phyloP scores from a whole-genome alignment of 2,113 vertebrate genomes.

The Ardeotis arabs region DNA sequence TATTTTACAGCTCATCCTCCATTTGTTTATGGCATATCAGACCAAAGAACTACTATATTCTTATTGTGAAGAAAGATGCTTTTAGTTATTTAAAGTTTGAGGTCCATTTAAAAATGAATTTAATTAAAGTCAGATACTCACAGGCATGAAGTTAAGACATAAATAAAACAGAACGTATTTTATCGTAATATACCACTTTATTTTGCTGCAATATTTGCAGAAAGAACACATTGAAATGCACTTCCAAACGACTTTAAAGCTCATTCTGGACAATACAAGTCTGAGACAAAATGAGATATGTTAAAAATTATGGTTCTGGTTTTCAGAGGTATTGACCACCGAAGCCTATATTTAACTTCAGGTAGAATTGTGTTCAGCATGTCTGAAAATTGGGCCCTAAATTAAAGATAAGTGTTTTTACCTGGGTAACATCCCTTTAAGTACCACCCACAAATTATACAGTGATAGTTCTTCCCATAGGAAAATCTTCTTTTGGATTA shows the following conservation, averaged over 20 bases:
- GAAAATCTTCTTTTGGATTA: conserved; percentile 4
- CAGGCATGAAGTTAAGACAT: not conserved
- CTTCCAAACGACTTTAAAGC: not conserved
- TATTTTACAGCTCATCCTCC: conserved; percentile 2
- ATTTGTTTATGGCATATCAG: not conserved
- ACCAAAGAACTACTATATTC: not conserved
- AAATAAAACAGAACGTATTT: not conserved
- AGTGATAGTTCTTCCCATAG: not conserved
- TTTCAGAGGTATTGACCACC: not conserved
- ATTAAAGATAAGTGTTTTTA: conserved; percentile 36
- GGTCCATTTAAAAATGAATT: not conserved
- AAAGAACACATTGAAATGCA: not conserved
- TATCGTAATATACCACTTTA: not conserved
- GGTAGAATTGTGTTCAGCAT: not conserved
- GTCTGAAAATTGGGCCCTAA: conserved; percentile 20
- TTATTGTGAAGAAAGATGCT: not conserved
- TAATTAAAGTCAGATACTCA: not conserved
- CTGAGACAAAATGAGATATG: not conserved
- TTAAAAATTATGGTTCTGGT: not conserved
- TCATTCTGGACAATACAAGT: not conserved
- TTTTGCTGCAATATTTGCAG: not conserved
- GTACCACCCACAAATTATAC: conserved; percentile 13
- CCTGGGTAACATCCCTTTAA: not conserved
- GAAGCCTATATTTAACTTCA: conserved; percentile 11
- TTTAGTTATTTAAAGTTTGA: conserved; percentile 17